Evolutionary conservation across 2,888 invertebrate genomes (phyloP).

Genomic region (Pterostichus niger): DNA sequence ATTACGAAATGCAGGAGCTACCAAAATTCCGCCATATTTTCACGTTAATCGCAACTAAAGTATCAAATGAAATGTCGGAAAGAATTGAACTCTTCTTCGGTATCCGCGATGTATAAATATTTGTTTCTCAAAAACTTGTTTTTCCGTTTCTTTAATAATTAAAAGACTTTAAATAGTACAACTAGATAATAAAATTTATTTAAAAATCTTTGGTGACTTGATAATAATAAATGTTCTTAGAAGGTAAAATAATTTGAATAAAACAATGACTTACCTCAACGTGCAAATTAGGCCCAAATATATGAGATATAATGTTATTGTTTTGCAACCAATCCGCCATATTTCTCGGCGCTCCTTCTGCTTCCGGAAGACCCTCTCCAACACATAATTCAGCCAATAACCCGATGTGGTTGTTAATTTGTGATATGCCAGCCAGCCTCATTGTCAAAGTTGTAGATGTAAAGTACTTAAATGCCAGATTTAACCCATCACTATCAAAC

Average conservation of each 20-base stretch:
- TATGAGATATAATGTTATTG: conserved; percentile 94
- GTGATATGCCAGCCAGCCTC: conserved; percentile 94
- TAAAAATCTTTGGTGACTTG: too few relatives aligned
- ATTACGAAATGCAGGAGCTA: too few relatives aligned
- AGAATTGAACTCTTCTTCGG: too few relatives aligned
- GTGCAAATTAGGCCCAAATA: conserved; percentile 98
- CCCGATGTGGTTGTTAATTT: conserved; percentile 96
- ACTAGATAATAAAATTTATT: too few relatives aligned
- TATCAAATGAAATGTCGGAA: too few relatives aligned
- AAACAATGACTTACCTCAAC: conserved; percentile 86
- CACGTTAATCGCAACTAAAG: too few relatives aligned
- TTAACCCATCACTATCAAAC: conserved; percentile 94
- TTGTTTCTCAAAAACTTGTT: too few relatives aligned
- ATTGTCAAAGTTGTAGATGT: conserved; percentile 96
- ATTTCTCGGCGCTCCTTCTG: conserved; percentile 90
- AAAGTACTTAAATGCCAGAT: conserved; percentile 97
- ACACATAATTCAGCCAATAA: conserved; percentile 95
- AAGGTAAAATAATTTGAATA: background rate
- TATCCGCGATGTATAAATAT: too few relatives aligned
- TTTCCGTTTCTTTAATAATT: too few relatives aligned
- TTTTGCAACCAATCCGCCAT: conserved; percentile 93
- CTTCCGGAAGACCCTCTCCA: conserved; percentile 91
- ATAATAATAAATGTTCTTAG: too few relatives aligned
- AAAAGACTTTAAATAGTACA: too few relatives aligned
- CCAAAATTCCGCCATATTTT: too few relatives aligned